Percentiles rank a stretch among this genome's conserved stretches.
These are phyloP conservation scores for Galendromus occidentalis DNA, from an alignment of 1,140 invertebrate genomes.

Conservation along the genomic window DNA sequence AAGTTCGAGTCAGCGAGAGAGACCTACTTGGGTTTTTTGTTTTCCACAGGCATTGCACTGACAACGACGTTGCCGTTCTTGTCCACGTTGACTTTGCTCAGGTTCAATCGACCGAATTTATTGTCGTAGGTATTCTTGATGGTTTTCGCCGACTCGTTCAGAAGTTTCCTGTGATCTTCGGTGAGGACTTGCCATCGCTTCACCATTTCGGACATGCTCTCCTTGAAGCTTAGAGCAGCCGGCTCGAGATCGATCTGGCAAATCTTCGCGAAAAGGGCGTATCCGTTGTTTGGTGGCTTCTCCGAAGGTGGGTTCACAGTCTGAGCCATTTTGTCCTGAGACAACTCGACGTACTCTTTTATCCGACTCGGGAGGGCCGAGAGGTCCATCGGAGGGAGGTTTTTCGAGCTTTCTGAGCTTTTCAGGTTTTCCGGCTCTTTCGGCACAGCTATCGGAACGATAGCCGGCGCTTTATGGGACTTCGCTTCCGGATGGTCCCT, in stretches of 20 bases:
- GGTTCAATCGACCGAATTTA: neutral
- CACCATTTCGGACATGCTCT: slow-evolving; percentile 6
- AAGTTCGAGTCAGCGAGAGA: neutral
- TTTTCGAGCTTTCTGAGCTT: neutral
- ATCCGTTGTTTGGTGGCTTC: slow-evolving; percentile 5
- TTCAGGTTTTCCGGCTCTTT: neutral
- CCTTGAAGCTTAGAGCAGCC: neutral
- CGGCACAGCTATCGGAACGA: neutral
- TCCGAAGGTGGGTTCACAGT: neutral
- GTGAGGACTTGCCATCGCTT: slow-evolving; percentile 4
- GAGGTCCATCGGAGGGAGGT: neutral
- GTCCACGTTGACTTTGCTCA: neutral
- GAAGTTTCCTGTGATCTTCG: neutral
- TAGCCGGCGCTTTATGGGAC: neutral
- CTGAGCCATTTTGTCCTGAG: neutral
- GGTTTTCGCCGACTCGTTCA: neutral
- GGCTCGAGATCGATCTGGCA: neutral
- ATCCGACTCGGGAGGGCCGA: neutral
- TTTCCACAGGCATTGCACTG: neutral
- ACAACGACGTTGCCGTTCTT: slow-evolving; percentile 3
- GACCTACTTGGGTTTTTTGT: neutral
- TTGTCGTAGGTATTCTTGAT: neutral
- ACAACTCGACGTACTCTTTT: neutral
- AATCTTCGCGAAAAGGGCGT: slow-evolving; percentile 2
- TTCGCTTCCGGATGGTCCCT: neutral